Conservation (phyloP, 2,888 invertebrate genomes). For the Ceramica pisi region DNA sequence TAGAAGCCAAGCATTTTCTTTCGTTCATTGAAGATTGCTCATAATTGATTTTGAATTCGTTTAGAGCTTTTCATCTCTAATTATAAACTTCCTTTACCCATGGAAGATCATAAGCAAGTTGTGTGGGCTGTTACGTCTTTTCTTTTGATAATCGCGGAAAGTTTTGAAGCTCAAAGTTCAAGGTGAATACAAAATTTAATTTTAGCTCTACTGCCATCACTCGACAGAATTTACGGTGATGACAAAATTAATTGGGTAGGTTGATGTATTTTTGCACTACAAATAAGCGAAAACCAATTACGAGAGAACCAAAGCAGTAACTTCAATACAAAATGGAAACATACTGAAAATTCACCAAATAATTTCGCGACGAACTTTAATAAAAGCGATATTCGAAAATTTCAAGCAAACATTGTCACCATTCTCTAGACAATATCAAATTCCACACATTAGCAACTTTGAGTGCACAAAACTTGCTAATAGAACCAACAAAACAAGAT, state of each 20-base stretch:
- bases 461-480: conserved; percentile 61
- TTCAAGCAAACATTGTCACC: conserved; percentile 38
- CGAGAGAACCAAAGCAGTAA: not conserved
- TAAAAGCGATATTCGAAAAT: conserved; percentile 23
- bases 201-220: not conserved
- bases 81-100: conserved; percentile 14
- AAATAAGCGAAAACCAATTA: not conserved
- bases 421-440: conserved; percentile 40
- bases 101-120: conserved; percentile 8
- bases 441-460: conserved; percentile 52
- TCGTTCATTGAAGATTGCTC: not conserved
- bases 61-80: conserved; percentile 15
- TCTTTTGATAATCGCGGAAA: not conserved
- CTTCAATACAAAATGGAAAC: not conserved
- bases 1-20: not conserved
- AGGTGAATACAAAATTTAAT: not conserved
- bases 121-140: conserved; percentile 17
- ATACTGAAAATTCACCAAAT: conserved; percentile 2
- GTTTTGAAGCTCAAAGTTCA: not conserved
- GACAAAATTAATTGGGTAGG: not conserved
- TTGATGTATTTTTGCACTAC: not conserved
- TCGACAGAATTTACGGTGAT: no score
- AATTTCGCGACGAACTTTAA: conserved; percentile 29
- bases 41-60: not conserved
- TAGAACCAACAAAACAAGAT: conserved; percentile 64